phyloP scores from a whole-genome alignment of 2,888 invertebrate species.

The Cecidostiba fungosa region DNA sequence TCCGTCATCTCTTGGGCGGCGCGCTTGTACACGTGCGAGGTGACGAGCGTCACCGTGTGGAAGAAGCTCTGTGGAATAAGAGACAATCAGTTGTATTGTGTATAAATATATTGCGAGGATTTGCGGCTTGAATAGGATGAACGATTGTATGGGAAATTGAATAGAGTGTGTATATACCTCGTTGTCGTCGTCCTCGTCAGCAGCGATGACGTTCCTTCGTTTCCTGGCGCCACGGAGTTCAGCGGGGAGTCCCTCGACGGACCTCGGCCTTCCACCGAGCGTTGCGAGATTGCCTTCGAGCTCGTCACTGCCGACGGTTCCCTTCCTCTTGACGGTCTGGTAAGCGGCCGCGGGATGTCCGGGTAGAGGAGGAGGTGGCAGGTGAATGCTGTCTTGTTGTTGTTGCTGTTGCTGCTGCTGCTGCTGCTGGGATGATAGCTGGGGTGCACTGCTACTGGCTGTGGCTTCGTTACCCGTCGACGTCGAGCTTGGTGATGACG shows the following conservation, averaged over 20 bases:
- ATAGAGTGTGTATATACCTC: constrained; percentile 53
- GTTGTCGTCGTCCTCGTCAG: constrained; percentile 69
- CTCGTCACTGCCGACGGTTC: constrained; percentile 84
- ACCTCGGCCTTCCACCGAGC: constrained; percentile 92
- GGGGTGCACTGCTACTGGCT: constrained; percentile 82
- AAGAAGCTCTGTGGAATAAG: constrained; percentile 69
- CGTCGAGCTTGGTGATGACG: constrained; percentile 86
- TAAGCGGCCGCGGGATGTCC: constrained; percentile 90
- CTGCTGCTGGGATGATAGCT: constrained; percentile 80
- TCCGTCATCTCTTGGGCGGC: constrained; percentile 95
- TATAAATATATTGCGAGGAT: neutral
- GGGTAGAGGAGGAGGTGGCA: constrained; percentile 90
- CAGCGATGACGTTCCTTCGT: constrained; percentile 83
- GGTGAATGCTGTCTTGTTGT: constrained; percentile 85
- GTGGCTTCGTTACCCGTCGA: constrained; percentile 81
- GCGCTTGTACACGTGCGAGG: constrained; percentile 90
- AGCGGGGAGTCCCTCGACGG: constrained; percentile 91
- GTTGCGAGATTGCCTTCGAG: constrained; percentile 90
- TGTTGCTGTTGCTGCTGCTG: constrained; percentile 81
- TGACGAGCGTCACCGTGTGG: constrained; percentile 83
- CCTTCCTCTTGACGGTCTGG: constrained; percentile 92
- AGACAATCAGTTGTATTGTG: neutral
- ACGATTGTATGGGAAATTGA: neutral
- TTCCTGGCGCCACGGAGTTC: constrained; percentile 89
- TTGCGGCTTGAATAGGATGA: neutral